Base-by-base conservation (phyloP, 1,140 invertebrate genomes). In the Trichonephila clavipes region DNA sequence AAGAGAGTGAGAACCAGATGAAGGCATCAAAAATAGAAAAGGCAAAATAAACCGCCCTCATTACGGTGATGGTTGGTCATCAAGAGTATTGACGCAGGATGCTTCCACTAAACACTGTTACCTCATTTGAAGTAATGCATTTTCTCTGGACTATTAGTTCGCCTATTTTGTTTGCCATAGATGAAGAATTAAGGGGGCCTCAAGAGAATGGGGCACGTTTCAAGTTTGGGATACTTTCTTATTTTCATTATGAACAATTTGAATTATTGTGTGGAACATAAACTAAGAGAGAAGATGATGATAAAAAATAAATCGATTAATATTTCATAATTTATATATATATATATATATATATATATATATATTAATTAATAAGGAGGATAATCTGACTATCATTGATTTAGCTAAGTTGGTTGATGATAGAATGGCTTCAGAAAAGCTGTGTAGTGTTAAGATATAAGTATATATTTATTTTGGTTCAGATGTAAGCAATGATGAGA, bases 81-180 rank as follows among this genome's bases (percentile, higher is more conserved):
- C 82, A 58, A 51, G 82, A 21, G 82, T 85, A 85, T 85, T 85
- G 82, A 85, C 51, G 82, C 58, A 85, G 58, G 44, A 59, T 85
- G 58, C 82, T 85, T 85, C 82, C n/a, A 59, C 82, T 85, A 85
- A 85, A 85, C 82, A 85, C 82, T 59, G 82, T 85, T 85, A 85
- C 82, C n/a, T 85, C 82, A 85, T 85, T 58, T 58, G 44, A 77
- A 77, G 72, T 77, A 77, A 85, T 51, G 82, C 82, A 85, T 85
- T 58, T 85, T 85, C 44, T 59, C 58, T 59, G 82, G 82, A 85
- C 82, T 83, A 83, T 83, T 83, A 83, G 82, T 59, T 58, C 82
- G 21, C 51, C 82, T 59, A 58, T 77, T 77, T 77, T 77, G 72
- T 77, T 77, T 77, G 72, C 72, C 72, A 18, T 77, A 77, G 72